A percentile compares a stretch with the other conserved stretches of the same genome.
Conservation (phyloP, 2,113 vertebrate genomes). For the Neomonachus schauinslandi region DNA sequence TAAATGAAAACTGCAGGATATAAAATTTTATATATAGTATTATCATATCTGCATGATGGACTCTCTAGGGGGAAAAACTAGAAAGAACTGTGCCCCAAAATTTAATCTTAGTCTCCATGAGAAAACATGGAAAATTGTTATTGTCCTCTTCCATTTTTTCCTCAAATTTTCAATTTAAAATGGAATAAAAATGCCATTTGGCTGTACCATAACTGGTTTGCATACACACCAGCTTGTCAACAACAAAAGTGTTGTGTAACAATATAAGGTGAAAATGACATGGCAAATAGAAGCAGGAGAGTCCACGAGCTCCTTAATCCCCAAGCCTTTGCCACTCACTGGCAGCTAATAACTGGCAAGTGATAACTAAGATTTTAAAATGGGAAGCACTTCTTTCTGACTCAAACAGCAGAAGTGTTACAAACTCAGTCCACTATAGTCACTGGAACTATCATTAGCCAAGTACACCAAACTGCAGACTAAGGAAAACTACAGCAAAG, state of each 20-base stretch:
- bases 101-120: background rate
- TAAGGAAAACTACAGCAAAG: background rate
- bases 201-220: background rate
- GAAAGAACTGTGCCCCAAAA: background rate
- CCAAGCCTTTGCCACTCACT: background rate
- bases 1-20: background rate
- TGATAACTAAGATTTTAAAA: background rate
- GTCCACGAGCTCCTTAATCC: background rate
- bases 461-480: background rate
- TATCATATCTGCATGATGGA: background rate
- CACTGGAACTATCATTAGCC: background rate
- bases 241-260: background rate
- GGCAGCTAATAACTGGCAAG: background rate
- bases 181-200: background rate
- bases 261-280: background rate
- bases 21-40: background rate
- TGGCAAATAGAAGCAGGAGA: background rate
- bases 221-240: background rate
- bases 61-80: background rate
- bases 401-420: slow-evolving; percentile 24
- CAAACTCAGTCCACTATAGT: background rate
- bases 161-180: background rate
- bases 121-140: background rate
- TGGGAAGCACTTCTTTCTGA: background rate
- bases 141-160: slow-evolving; percentile 28